These are phyloP conservation scores for Smithornis capensis DNA, from an alignment of 2,113 vertebrate species.

Conservation along the genomic window DNA sequence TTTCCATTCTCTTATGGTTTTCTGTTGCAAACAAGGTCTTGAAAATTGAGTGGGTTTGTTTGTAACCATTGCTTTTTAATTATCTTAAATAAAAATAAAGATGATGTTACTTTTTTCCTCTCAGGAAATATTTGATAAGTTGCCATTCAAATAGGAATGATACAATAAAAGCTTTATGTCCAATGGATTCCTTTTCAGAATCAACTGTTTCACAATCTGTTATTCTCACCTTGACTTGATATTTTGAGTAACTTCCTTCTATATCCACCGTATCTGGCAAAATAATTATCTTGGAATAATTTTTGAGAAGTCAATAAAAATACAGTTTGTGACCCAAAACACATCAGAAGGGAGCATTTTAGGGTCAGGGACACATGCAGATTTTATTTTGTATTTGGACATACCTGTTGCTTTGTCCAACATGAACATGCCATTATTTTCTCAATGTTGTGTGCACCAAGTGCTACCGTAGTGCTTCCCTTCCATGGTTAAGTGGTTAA, in stretches of 20 bases:
- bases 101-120: background rate
- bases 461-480: background rate
- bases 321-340: background rate
- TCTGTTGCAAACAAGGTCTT: background rate
- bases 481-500: background rate
- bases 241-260: background rate
- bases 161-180: background rate
- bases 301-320: background rate
- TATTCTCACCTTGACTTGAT: background rate
- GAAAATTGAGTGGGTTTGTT: background rate
- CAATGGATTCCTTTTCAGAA: background rate
- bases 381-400: background rate
- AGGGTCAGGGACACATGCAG: background rate
- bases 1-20: background rate
- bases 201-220: background rate
- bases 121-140: background rate
- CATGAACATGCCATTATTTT: background rate
- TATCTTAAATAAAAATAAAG: background rate
- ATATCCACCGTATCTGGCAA: background rate
- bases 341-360: background rate
- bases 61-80: background rate
- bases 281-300: background rate
- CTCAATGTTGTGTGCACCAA: fast-evolving
- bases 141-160: background rate
- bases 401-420: background rate